Conservation (phyloP, 2,888 invertebrate species). For the Pherbina coryleti region DNA sequence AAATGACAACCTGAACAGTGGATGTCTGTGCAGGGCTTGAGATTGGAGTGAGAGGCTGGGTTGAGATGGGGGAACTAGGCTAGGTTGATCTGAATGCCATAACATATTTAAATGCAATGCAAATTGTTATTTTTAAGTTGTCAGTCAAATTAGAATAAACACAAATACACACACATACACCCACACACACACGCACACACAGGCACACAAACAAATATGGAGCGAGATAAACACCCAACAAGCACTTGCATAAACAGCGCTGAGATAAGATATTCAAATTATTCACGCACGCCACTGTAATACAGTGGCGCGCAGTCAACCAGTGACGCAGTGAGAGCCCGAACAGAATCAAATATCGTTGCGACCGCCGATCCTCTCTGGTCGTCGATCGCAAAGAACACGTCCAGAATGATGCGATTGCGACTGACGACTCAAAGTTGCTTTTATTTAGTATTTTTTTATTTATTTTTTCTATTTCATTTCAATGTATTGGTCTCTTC, state of each 20-base stretch:
- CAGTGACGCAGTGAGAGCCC: not conserved
- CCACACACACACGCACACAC: constrained; percentile 2
- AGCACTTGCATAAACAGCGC: constrained; percentile 50
- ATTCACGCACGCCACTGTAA: not conserved
- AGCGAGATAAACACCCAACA: not conserved
- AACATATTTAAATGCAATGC: constrained; percentile 59
- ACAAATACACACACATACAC: constrained; percentile 4
- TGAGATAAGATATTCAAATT: constrained; percentile 39
- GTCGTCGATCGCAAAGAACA: too few relatives aligned
- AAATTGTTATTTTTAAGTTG: constrained; percentile 58
- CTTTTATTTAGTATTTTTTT: too few relatives aligned
- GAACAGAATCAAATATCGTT: too few relatives aligned
- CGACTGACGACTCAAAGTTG: too few relatives aligned
- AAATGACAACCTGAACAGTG: not conserved
- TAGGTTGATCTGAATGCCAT: not conserved
- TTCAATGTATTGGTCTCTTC: too few relatives aligned
- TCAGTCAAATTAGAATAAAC: constrained; percentile 44
- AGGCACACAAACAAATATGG: not conserved
- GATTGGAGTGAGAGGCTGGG: not conserved
- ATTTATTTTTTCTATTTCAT: too few relatives aligned
- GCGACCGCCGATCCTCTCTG: too few relatives aligned
- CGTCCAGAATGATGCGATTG: too few relatives aligned
- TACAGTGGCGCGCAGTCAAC: not conserved
- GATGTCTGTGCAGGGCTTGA: not conserved
- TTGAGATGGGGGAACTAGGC: not conserved